Percentiles rank a stretch among this genome's conserved stretches.
Evolutionary conservation across 2,888 invertebrate species (phyloP).

Genomic region (Meghimatium bilineatum): DNA sequence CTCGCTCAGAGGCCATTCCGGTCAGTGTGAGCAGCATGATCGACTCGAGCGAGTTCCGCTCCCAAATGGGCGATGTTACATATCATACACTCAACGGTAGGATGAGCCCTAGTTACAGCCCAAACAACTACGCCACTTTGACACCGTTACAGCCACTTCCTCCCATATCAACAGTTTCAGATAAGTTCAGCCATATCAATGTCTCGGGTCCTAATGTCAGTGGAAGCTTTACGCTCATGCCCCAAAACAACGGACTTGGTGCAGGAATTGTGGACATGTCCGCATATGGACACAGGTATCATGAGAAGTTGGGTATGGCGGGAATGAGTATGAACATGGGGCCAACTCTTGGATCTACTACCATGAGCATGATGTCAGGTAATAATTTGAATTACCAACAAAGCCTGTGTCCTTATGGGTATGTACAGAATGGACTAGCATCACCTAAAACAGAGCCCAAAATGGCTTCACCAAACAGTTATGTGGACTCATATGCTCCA

Average conservation of each 20-base stretch:
- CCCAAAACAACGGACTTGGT: constrained; percentile 74
- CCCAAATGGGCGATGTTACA: constrained; percentile 87
- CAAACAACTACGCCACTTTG: constrained; percentile 89
- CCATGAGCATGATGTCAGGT: constrained; percentile 79
- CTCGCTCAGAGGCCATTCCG: constrained; percentile 81
- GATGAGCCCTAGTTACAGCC: constrained; percentile 92
- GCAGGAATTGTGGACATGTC: constrained; percentile 80
- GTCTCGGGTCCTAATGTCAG: constrained; percentile 81
- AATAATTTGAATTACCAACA: constrained; percentile 78
- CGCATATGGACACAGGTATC: constrained; percentile 81
- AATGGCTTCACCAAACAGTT: constrained; percentile 82
- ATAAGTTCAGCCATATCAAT: constrained; percentile 84
- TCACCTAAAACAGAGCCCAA: constrained; percentile 80
- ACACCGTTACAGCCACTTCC: constrained; percentile 97
- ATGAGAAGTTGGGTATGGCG: constrained; percentile 82
- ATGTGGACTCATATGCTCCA: constrained; percentile 83
- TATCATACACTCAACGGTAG: constrained; percentile 96
- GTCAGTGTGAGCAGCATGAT: constrained; percentile 86
- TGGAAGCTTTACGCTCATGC: constrained; percentile 91
- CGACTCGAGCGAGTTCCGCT: constrained; percentile 85
- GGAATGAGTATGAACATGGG: constrained; percentile 87
- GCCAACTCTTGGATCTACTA: constrained; percentile 78
- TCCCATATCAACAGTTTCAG: constrained; percentile 97
- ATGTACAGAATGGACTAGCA: constrained; percentile 88
- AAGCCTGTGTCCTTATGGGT: constrained; percentile 76